A percentile compares a stretch with the other conserved stretches of the same genome.
Evolutionary conservation across 2,113 vertebrate genomes (phyloP).

Genomic region (Forbesichthys agassizii): DNA sequence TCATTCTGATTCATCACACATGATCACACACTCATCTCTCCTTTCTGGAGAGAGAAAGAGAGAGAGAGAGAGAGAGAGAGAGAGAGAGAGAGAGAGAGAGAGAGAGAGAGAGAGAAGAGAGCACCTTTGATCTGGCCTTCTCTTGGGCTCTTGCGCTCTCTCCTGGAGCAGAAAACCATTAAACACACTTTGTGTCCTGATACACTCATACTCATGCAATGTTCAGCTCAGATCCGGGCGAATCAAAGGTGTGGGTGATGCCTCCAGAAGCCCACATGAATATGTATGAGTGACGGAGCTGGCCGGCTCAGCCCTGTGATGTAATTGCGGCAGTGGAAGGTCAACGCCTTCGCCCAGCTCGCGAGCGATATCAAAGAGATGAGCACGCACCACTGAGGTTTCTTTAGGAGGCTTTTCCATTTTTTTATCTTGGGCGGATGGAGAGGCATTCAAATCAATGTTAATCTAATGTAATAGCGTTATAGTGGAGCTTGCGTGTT

Average conservation of each 20-base stretch:
- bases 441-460: constrained; percentile 36
- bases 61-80: no score
- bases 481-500: constrained; percentile 38
- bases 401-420: constrained; percentile 34
- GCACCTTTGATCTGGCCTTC: constrained; percentile 64
- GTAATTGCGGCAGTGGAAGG: constrained; percentile 70
- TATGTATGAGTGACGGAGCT: constrained; percentile 69
- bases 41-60: constrained; percentile 34
- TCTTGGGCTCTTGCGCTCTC: constrained; percentile 29
- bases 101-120: not conserved
- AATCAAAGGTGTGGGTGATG: constrained; percentile 73
- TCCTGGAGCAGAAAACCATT: constrained; percentile 67
- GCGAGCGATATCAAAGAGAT: constrained; percentile 56
- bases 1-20: constrained; percentile 6
- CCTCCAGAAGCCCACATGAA: constrained; percentile 67
- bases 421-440: constrained; percentile 29
- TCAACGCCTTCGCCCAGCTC: constrained; percentile 52
- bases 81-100: constrained; percentile 21
- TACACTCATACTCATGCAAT: constrained; percentile 65
- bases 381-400: constrained; percentile 33
- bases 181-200: constrained; percentile 66
- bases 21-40: constrained; percentile 24
- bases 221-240: constrained; percentile 61
- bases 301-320: constrained; percentile 62
- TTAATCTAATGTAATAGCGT: constrained; percentile 49